Conservation (phyloP, 2,113 vertebrate species). For the Apodemus speciosus region DNA sequence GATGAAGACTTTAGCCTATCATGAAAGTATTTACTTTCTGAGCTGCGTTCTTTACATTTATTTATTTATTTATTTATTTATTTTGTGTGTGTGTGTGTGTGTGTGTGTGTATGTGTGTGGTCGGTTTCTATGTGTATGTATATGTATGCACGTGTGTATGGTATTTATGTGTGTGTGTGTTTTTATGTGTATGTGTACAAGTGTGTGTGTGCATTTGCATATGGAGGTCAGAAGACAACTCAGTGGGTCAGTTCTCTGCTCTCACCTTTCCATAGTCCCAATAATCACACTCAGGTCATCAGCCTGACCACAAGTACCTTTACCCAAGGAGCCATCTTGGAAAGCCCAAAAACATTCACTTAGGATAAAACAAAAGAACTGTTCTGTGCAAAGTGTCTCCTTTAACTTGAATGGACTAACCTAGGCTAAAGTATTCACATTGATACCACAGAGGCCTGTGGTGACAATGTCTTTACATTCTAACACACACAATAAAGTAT, state of each 20-base stretch:
- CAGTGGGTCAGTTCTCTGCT: not conserved
- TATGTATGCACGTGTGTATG: no score
- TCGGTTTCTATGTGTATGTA: no score
- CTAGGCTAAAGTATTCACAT: not conserved
- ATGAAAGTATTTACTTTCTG: not conserved
- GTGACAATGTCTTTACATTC: not conserved
- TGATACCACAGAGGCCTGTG: not conserved
- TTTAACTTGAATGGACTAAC: slow-evolving; percentile 2
- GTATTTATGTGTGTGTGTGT: no score
- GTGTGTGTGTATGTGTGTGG: no score
- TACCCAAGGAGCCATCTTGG: not conserved
- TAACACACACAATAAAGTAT: slow-evolving; percentile 15
- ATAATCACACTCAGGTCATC: not conserved
- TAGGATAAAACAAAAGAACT: slow-evolving; percentile 9
- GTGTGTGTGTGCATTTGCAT: no score
- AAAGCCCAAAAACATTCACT: not conserved
- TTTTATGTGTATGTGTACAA: no score
- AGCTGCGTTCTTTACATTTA: not conserved
- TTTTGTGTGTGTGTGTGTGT: not conserved
- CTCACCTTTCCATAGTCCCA: not conserved
- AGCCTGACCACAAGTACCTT: not conserved
- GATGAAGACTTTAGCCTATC: not conserved
- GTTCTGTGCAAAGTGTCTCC: not conserved
- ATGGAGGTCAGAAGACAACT: not conserved
- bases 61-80: not conserved